Conservation (phyloP, 2,888 invertebrate genomes). For the Aphidoletes aphidimyza region DNA sequence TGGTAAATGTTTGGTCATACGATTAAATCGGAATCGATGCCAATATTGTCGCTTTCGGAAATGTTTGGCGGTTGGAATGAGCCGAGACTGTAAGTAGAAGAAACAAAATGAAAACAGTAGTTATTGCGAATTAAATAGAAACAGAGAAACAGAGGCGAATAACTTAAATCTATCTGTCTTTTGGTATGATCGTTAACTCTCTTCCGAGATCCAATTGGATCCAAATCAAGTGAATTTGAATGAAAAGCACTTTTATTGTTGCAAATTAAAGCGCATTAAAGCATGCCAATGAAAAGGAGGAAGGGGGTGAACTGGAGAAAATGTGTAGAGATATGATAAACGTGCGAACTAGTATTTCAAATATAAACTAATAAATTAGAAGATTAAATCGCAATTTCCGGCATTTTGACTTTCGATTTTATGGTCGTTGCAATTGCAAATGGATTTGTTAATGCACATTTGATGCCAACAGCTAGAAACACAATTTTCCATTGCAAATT, state of each 20-base stretch:
- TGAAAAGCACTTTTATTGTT: background rate
- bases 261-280: background rate
- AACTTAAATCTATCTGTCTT: background rate
- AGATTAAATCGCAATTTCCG: conserved; percentile 37
- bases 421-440: background rate
- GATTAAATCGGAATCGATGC: conserved; percentile 93
- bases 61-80: conserved; percentile 96
- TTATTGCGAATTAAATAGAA: no score
- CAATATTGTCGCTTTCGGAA: conserved; percentile 97
- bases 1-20: conserved; percentile 92
- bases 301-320: background rate
- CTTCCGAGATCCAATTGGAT: background rate
- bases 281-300: background rate
- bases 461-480: background rate
- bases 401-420: conserved; percentile 44
- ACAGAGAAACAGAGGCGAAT: background rate
- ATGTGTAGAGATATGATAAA: background rate
- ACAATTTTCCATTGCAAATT: background rate
- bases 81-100: conserved; percentile 88
- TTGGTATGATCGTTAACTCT: background rate
- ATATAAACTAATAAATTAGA: conserved; percentile 45
- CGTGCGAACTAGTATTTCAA: conserved; percentile 6
- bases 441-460: no score
- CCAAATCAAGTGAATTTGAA: no score
- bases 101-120: no score